Evolutionary conservation across 1,140 invertebrate species (phyloP).

Genomic region (Polypedilum pembai): DNA sequence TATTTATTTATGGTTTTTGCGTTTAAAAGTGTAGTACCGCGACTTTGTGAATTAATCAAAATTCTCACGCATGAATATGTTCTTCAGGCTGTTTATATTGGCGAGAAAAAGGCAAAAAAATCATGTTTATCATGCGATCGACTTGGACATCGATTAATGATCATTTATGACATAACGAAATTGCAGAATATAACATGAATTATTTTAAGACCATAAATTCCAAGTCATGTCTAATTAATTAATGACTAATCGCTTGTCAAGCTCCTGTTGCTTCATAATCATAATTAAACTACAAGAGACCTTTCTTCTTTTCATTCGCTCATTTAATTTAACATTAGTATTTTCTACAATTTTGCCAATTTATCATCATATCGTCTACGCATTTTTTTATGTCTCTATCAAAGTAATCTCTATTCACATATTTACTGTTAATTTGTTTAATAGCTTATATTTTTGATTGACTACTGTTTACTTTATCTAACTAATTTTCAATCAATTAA

Average conservation of each 20-base stretch:
- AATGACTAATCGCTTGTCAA: neutral
- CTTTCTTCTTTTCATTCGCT: neutral
- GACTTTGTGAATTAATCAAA: constrained; percentile 1
- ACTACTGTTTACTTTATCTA: too few relatives aligned
- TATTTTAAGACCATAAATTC: neutral
- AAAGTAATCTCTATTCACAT: too few relatives aligned
- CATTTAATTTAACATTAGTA: too few relatives aligned
- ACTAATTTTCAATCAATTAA: too few relatives aligned
- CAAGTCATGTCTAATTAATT: constrained; percentile 1
- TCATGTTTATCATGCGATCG: neutral
- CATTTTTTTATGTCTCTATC: too few relatives aligned
- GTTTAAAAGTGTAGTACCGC: too few relatives aligned
- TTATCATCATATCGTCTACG: too few relatives aligned
- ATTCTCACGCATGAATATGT: neutral
- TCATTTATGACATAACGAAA: neutral
- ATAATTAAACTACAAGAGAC: neutral
- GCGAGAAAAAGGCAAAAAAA: neutral
- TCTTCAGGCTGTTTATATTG: neutral
- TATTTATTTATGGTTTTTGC: constrained; percentile 9
- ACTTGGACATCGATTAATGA: neutral
- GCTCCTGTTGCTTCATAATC: constrained; percentile 9
- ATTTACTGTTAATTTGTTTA: too few relatives aligned
- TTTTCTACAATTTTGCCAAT: too few relatives aligned
- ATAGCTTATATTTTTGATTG: too few relatives aligned
- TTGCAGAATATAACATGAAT: neutral